Percentiles rank a stretch among this genome's conserved stretches.
Conservation (phyloP, 2,888 invertebrate genomes). For the Ceratothoa steindachneri region DNA sequence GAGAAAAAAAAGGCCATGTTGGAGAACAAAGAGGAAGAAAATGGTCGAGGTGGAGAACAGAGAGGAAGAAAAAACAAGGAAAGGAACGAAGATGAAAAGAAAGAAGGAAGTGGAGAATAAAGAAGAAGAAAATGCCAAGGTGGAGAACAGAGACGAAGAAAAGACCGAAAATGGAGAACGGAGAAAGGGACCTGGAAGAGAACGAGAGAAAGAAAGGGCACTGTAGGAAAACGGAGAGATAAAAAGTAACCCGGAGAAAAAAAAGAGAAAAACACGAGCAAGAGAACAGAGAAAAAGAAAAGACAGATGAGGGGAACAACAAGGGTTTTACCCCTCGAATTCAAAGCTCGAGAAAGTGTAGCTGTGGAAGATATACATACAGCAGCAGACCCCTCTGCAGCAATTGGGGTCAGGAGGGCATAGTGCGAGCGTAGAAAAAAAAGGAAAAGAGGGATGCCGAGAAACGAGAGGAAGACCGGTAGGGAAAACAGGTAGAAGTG, state of each 20-base stretch:
- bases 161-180: not conserved
- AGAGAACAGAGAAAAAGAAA: not conserved
- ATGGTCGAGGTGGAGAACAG: not conserved
- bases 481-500: too few relatives aligned
- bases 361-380: too few relatives aligned
- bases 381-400: too few relatives aligned
- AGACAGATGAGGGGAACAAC: not conserved
- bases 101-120: not conserved
- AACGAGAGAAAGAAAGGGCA: too few relatives aligned
- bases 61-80: not conserved
- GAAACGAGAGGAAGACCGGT: not conserved
- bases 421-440: not conserved
- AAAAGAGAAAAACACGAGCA: not conserved
- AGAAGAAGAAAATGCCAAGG: not conserved
- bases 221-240: too few relatives aligned
- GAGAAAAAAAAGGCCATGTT: too few relatives aligned
- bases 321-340: not conserved
- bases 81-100: not conserved
- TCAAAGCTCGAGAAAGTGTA: too few relatives aligned
- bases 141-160: not conserved
- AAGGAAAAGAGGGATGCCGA: not conserved
- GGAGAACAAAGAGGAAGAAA: not conserved
- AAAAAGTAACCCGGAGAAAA: too few relatives aligned
- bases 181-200: not conserved
- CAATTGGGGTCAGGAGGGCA: too few relatives aligned